A percentile compares a stretch with the other conserved stretches of the same genome.
phyloP scores from a whole-genome alignment of 2,113 vertebrate species.

The Ardeotis arabs region DNA sequence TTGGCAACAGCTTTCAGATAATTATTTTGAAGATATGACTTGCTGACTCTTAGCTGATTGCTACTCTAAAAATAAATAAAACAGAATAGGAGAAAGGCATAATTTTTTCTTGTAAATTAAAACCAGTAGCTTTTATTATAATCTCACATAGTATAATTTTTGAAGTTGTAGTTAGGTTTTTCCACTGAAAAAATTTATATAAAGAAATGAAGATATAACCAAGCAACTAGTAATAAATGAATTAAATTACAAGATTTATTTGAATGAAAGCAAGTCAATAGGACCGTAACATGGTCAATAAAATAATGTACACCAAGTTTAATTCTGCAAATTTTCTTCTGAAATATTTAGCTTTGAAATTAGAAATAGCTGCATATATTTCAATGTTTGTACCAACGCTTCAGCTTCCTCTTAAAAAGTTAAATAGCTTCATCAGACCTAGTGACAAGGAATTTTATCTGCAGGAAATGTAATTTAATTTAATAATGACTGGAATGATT shows the following conservation, averaged over 20 bases:
- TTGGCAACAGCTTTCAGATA: not conserved
- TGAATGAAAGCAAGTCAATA: not conserved
- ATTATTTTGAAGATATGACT: rapidly evolving
- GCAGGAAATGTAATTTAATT: not conserved
- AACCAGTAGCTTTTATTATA: not conserved
- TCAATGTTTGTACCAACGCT: not conserved
- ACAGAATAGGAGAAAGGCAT: not conserved
- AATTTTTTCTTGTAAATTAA: not conserved
- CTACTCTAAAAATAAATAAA: not conserved
- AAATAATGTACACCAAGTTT: not conserved
- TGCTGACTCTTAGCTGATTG: not conserved
- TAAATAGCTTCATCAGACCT: not conserved
- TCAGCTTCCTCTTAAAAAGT: not conserved
- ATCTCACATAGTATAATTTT: not conserved
- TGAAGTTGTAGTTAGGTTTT: not conserved
- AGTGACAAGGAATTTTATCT: not conserved
- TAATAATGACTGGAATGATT: not conserved
- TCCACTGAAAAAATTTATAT: not conserved
- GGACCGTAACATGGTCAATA: not conserved
- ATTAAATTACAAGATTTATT: not conserved
- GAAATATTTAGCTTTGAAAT: not conserved
- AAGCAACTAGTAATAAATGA: not conserved
- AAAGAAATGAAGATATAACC: not conserved
- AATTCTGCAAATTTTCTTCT: not conserved
- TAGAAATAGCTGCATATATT: not conserved